These are phyloP conservation scores for Cremastobaeus sp. DNA, from an alignment of 2,888 invertebrate genomes.

Conservation along the genomic window DNA sequence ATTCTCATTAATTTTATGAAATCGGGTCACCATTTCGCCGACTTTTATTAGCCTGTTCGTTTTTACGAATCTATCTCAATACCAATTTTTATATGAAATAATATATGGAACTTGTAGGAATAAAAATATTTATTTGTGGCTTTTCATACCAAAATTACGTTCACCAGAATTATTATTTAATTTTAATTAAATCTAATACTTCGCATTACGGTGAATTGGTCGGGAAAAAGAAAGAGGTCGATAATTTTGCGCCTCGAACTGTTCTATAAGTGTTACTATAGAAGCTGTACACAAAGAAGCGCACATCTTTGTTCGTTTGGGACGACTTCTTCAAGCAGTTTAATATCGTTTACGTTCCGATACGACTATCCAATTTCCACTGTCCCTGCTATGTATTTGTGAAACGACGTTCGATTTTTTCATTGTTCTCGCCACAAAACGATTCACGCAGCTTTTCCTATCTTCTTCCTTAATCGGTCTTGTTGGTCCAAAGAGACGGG, in stretches of 20 bases:
- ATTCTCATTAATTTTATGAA: no score
- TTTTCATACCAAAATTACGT: no score
- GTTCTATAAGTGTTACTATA: conserved; percentile 29
- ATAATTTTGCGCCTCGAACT: conserved; percentile 37
- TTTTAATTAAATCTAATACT: conserved; percentile 14
- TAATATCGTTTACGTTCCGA: conserved; percentile 61
- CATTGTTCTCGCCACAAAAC: conserved; percentile 57
- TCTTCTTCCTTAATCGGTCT: conserved; percentile 28
- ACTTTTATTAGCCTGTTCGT: no score
- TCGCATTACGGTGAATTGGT: conserved; percentile 18
- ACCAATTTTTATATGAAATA: no score
- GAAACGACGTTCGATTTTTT: conserved; percentile 55
- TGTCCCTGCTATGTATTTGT: conserved; percentile 43
- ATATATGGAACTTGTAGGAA: no score
- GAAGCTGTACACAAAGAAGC: conserved; percentile 44
- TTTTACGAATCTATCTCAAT: no score
- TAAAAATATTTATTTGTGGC: no score
- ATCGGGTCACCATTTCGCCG: no score
- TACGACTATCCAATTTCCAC: conserved; percentile 62
- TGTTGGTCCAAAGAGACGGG: conserved; percentile 16
- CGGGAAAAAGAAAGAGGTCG: conserved; percentile 20
- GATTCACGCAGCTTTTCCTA: conserved; percentile 44
- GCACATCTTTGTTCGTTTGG: conserved; percentile 46
- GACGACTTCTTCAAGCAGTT: conserved; percentile 55
- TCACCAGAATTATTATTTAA: conserved; percentile 22